A percentile compares a stretch with the other conserved stretches of the same genome.
These are phyloP conservation scores for Blastobasis lacticolella DNA, from an alignment of 2,888 invertebrate species.

Conservation along the genomic window DNA sequence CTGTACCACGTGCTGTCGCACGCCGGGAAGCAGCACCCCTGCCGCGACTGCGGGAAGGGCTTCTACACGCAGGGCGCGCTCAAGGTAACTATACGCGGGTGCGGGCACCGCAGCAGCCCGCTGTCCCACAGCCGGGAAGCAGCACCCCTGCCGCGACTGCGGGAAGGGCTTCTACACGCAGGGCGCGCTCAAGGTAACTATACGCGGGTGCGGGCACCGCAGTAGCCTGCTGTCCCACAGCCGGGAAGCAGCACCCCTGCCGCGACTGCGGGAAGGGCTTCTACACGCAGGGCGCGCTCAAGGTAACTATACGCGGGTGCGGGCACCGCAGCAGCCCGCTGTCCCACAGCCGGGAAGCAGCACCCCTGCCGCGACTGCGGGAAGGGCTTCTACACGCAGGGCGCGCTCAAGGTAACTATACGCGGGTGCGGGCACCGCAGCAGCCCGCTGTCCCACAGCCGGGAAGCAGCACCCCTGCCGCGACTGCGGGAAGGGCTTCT, in stretches of 20 bases:
- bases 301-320: too few species aligned
- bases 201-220: too few species aligned
- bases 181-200: slow-evolving; percentile 86
- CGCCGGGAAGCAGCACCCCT: slow-evolving; percentile 83
- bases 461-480: slow-evolving; percentile 85
- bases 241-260: slow-evolving; percentile 84
- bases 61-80: slow-evolving; percentile 89
- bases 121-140: too few species aligned
- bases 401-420: slow-evolving; percentile 87
- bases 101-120: background rate
- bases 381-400: slow-evolving; percentile 87
- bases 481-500: slow-evolving; percentile 88
- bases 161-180: slow-evolving; percentile 89
- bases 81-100: slow-evolving; percentile 67
- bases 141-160: slow-evolving; percentile 86
- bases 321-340: slow-evolving; percentile 89
- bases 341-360: slow-evolving; percentile 85
- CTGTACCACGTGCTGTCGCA: slow-evolving; percentile 89
- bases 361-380: slow-evolving; percentile 87
- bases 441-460: slow-evolving; percentile 87
- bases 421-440: too few species aligned
- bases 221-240: slow-evolving; percentile 90
- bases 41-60: slow-evolving; percentile 85
- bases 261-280: slow-evolving; percentile 88
- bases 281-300: slow-evolving; percentile 86